phyloP scores from a whole-genome alignment of 2,797 vertebrate genomes.

The Alectoris magna region DNA sequence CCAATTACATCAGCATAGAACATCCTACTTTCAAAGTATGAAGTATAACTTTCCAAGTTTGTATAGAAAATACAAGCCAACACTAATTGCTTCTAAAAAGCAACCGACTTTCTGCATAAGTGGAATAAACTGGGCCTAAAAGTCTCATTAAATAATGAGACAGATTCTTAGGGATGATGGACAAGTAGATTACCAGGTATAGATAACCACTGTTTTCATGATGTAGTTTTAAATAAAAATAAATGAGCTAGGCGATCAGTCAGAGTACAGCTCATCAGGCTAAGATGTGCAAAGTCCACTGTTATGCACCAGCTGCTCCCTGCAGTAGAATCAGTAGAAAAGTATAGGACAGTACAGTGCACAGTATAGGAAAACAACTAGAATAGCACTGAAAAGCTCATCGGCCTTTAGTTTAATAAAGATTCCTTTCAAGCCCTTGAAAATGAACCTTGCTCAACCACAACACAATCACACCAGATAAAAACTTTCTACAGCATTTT shows the following conservation, averaged over 20 bases:
- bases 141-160: neutral
- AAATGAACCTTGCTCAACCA: neutral
- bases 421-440: neutral
- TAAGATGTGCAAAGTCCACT: neutral
- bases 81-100: neutral
- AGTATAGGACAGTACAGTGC: too few relatives aligned
- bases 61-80: neutral
- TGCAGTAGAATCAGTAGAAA: neutral
- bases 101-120: neutral
- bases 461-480: neutral
- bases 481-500: fast-evolving
- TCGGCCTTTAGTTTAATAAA: neutral
- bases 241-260: neutral
- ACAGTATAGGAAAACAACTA: neutral
- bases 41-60: neutral
- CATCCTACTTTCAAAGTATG: neutral
- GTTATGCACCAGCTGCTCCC: neutral
- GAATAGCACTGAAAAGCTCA: neutral
- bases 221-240: neutral
- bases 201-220: neutral
- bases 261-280: neutral
- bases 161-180: neutral
- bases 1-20: neutral
- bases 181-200: fast-evolving
- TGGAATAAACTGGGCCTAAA: neutral